A percentile compares a stretch with the other conserved stretches of the same genome.
Conservation (phyloP, 2,797 vertebrate species). For the Enteromius afrohamiltoni region DNA sequence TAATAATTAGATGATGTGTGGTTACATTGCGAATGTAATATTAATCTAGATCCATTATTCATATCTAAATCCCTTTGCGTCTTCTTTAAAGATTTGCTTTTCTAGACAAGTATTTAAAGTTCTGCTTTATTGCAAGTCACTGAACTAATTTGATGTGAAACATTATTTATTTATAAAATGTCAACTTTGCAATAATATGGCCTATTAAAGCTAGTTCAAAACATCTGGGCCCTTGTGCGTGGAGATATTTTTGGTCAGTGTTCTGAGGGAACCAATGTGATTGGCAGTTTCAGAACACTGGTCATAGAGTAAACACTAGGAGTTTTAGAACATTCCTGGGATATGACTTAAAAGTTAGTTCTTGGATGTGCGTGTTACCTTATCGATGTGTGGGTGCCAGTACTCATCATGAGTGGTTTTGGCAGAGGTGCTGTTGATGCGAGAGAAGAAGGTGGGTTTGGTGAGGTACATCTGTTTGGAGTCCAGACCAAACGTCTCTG, state of each 20-base stretch:
- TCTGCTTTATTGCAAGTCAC: constrained; percentile 14
- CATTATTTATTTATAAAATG: constrained; percentile 46
- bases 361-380: constrained; percentile 75
- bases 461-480: constrained; percentile 85
- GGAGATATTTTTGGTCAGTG: constrained; percentile 34
- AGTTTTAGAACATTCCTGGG: constrained; percentile 23
- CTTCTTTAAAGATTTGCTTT: neutral
- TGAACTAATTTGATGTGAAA: constrained; percentile 31
- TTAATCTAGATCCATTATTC: constrained; percentile 21
- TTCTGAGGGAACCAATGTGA: constrained; percentile 16
- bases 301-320: constrained; percentile 8
- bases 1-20: neutral
- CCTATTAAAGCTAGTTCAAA: constrained; percentile 30
- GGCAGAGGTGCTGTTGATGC: constrained; percentile 90
- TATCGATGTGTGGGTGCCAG: constrained; percentile 96
- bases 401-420: constrained; percentile 93
- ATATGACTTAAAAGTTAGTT: constrained; percentile 26
- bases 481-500: constrained; percentile 85
- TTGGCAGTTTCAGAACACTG: constrained; percentile 20
- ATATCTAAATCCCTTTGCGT: constrained; percentile 5
- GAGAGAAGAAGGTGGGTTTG: constrained; percentile 97
- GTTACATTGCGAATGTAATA: constrained; percentile 10
- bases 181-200: constrained; percentile 32
- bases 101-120: neutral
- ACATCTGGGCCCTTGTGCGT: constrained; percentile 26